A percentile compares a stretch with the other conserved stretches of the same genome.
phyloP scores from a whole-genome alignment of 2,888 invertebrate genomes.

The Torymus auratus region DNA sequence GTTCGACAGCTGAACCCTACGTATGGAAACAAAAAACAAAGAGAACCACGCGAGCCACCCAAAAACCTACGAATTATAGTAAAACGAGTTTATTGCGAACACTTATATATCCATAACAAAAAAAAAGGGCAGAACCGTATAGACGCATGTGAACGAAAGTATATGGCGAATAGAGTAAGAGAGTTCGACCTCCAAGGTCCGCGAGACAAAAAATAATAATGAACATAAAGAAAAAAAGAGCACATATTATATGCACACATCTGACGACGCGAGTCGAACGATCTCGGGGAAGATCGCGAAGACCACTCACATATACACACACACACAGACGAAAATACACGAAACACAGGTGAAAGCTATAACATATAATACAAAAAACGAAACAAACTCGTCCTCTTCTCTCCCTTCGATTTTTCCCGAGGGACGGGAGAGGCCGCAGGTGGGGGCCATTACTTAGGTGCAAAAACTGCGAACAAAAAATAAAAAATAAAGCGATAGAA shows the following conservation, averaged over 20 bases:
- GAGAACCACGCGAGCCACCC: conserved; percentile 1
- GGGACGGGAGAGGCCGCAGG: conserved; percentile 52
- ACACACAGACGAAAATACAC: too few relatives aligned
- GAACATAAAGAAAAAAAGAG: too few relatives aligned
- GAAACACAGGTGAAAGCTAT: conserved; percentile 11
- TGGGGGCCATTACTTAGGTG: conserved; percentile 58
- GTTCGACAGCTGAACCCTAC: conserved; percentile 29
- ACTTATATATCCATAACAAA: not conserved
- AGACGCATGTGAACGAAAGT: conserved; percentile 4
- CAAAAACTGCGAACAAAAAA: conserved; percentile 17
- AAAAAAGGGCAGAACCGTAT: not conserved
- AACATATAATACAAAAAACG: conserved; percentile 1
- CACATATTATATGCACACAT: not conserved
- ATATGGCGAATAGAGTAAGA: not conserved
- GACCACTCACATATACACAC: not conserved
- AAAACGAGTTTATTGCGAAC: conserved; percentile 11
- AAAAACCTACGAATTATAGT: conserved; percentile 1
- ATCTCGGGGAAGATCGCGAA: conserved; percentile 30
- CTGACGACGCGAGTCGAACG: conserved; percentile 47
- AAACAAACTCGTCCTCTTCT: conserved; percentile 56
- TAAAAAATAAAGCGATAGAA: conserved; percentile 6
- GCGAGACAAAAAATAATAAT: not conserved
- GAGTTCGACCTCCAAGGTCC: conserved; percentile 33
- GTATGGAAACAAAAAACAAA: not conserved
- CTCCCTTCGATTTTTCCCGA: conserved; percentile 49